A percentile compares a stretch with the other conserved stretches of the same genome.
These are phyloP conservation scores for Connochaetes taurinus DNA, from an alignment of 2,113 vertebrate genomes.

Conservation along the genomic window DNA sequence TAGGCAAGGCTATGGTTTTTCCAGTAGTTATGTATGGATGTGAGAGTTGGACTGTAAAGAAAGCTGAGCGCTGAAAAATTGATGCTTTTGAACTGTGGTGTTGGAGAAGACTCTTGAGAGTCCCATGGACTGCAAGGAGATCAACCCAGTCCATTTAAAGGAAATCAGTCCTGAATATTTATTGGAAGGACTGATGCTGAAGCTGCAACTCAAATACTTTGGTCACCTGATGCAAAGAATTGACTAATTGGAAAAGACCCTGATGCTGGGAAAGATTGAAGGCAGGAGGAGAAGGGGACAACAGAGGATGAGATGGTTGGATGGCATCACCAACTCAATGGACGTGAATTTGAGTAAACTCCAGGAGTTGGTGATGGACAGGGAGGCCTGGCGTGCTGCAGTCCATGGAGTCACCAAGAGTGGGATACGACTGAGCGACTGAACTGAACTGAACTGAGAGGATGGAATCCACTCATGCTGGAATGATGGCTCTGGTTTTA, in stretches of 20 bases:
- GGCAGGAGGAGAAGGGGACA: neutral
- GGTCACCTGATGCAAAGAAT: neutral
- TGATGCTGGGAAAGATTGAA: neutral
- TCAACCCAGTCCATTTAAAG: neutral
- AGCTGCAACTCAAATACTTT: neutral
- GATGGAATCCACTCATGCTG: accelerated
- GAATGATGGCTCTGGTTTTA: neutral
- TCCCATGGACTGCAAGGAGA: neutral
- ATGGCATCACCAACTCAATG: neutral
- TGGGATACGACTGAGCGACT: accelerated
- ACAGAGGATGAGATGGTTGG: neutral
- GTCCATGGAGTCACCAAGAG: neutral
- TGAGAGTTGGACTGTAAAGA: neutral
- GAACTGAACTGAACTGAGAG: neutral
- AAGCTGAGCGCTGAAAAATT: accelerated
- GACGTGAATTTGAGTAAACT: neutral
- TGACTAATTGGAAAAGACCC: neutral
- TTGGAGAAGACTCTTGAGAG: neutral
- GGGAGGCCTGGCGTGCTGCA: neutral
- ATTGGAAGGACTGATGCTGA: neutral
- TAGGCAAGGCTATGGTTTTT: neutral
- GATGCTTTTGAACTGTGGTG: neutral
- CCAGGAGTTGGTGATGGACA: neutral
- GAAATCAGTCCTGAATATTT: neutral
- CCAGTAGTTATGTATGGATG: neutral